Evolutionary conservation across 2,113 vertebrate genomes (phyloP).

Genomic region (Peromyscus polionotus): DNA sequence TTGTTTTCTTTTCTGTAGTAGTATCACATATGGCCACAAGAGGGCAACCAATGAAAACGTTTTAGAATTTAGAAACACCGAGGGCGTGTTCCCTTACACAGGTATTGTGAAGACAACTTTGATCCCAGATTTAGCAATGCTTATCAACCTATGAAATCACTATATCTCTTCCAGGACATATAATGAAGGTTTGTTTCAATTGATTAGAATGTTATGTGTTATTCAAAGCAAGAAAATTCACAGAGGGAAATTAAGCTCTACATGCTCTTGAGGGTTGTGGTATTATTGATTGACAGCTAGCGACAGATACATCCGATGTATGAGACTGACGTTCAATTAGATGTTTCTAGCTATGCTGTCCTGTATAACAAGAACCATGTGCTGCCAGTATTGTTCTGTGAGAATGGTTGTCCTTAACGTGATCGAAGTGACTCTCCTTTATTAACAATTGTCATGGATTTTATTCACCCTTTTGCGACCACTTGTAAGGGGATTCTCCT

Average conservation of each 20-base stretch:
- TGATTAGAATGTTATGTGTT: background rate
- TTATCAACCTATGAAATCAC: background rate
- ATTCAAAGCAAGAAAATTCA: background rate
- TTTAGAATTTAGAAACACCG: background rate
- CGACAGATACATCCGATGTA: background rate
- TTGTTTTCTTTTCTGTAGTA: background rate
- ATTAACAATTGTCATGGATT: background rate
- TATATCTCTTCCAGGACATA: background rate
- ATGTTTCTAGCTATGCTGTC: background rate
- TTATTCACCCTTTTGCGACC: background rate
- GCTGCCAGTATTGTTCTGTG: background rate
- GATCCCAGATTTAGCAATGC: background rate
- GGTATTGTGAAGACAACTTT: background rate
- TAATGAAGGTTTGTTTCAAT: background rate
- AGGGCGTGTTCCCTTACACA: background rate
- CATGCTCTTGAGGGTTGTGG: background rate
- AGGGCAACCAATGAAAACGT: slow-evolving; percentile 70
- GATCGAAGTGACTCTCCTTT: background rate
- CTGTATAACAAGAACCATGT: background rate
- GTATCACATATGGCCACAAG: slow-evolving; percentile 63
- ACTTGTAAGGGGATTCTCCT: background rate
- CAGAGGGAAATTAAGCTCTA: background rate
- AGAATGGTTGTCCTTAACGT: background rate
- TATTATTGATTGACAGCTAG: background rate
- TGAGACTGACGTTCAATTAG: background rate